Conservation (phyloP, 2,888 invertebrate species). For the Agonopterix arenella region DNA sequence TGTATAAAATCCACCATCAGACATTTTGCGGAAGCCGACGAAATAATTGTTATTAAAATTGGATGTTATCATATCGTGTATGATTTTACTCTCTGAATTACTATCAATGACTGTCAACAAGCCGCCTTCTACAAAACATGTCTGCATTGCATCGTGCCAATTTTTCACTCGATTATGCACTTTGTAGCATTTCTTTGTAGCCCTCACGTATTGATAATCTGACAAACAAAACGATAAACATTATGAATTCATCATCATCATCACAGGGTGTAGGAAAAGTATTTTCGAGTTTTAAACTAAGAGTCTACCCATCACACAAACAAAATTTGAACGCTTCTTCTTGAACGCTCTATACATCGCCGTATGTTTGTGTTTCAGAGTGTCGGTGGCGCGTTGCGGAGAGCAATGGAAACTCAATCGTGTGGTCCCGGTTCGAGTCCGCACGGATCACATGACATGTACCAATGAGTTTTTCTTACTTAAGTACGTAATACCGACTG, state of each 20-base stretch:
- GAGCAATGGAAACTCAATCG: too few relatives aligned
- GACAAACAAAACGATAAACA: slow-evolving; percentile 1
- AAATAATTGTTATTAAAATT: background rate
- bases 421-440: too few relatives aligned
- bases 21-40: background rate
- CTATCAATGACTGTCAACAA: slow-evolving; percentile 12
- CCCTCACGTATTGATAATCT: slow-evolving; percentile 19
- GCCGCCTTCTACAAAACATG: slow-evolving; percentile 24
- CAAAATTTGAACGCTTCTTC: too few relatives aligned
- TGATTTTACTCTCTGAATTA: slow-evolving; percentile 7
- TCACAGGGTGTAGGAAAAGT: too few relatives aligned
- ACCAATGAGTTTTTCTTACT: too few relatives aligned
- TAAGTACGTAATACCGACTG: too few relatives aligned
- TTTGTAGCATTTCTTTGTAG: slow-evolving; percentile 23
- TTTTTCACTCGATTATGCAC: slow-evolving; percentile 12
- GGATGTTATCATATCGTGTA: background rate
- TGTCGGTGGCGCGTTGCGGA: too few relatives aligned
- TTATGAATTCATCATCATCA: background rate
- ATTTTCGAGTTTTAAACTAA: too few relatives aligned
- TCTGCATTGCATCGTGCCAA: slow-evolving; percentile 20
- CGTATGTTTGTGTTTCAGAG: too few relatives aligned
- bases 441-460: too few relatives aligned
- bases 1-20: background rate
- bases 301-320: too few relatives aligned
- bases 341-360: too few relatives aligned